phyloP scores from a whole-genome alignment of 2,113 vertebrate genomes.

The Lepus americanus region DNA sequence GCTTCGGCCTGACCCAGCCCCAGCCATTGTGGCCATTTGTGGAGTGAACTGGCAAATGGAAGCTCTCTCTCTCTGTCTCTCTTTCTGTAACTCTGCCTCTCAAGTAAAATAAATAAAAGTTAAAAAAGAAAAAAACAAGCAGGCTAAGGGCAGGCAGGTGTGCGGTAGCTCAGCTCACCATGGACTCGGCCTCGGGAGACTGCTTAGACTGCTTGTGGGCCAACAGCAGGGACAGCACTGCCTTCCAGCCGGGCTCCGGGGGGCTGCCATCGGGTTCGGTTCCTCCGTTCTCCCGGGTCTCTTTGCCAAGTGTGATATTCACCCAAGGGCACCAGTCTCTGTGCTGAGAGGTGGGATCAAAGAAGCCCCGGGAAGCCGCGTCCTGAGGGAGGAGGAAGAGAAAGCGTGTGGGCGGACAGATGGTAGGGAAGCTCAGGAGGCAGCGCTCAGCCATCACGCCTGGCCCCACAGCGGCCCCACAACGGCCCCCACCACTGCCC shows the following conservation, averaged over 20 bases:
- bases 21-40: too few relatives aligned
- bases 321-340: constrained; percentile 98
- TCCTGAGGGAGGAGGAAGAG: constrained; percentile 86
- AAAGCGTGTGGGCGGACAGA: neutral
- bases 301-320: constrained; percentile 80
- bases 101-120: too few relatives aligned
- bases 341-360: constrained; percentile 95
- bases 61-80: too few relatives aligned
- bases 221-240: constrained; percentile 90
- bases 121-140: too few relatives aligned
- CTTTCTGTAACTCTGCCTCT: too few relatives aligned
- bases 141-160: neutral
- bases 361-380: constrained; percentile 87
- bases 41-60: too few relatives aligned
- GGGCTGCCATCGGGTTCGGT: fast-evolving
- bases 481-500: neutral
- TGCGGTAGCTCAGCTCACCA: constrained; percentile 82
- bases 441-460: neutral
- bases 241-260: constrained; percentile 91
- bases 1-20: too few relatives aligned
- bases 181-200: constrained; percentile 76
- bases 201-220: constrained; percentile 86
- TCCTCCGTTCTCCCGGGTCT: neutral
- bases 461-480: neutral
- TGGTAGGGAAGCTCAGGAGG: fast-evolving